Percentiles rank a stretch among this genome's conserved stretches.
Evolutionary conservation across 2,797 vertebrate species (phyloP).

Genomic region (Xerus rutilus): DNA sequence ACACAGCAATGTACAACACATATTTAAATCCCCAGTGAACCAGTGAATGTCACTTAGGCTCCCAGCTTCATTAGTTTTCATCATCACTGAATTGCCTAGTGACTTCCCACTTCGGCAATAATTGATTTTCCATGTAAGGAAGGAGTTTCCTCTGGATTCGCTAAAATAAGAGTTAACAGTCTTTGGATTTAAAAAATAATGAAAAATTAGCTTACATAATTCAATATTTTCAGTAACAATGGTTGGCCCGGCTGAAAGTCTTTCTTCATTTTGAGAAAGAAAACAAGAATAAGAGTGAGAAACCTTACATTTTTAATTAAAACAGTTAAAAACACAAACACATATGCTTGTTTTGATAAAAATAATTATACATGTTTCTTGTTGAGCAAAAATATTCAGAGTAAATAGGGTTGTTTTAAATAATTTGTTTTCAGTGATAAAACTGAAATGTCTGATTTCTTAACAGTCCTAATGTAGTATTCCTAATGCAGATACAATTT

Average conservation of each 20-base stretch:
- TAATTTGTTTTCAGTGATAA: conserved; percentile 47
- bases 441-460: conserved; percentile 57
- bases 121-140: conserved; percentile 55
- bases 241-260: conserved; percentile 31
- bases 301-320: conserved; percentile 65
- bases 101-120: conserved; percentile 59
- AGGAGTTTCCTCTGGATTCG: not conserved
- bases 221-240: conserved; percentile 65
- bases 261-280: conserved; percentile 34
- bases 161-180: conserved; percentile 45
- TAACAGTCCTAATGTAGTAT: not conserved
- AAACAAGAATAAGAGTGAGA: not conserved
- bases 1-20: conserved; percentile 33
- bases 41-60: not conserved
- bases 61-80: conserved; percentile 58
- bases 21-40: conserved; percentile 55
- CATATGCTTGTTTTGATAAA: conserved; percentile 77
- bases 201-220: conserved; percentile 49
- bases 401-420: conserved; percentile 70
- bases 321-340: conserved; percentile 71
- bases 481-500: conserved; percentile 40
- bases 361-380: conserved; percentile 68
- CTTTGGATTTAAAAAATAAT: conserved; percentile 49
- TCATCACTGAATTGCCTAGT: conserved; percentile 46
- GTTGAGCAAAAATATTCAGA: conserved; percentile 72